These are phyloP conservation scores for Gymnodraco acuticeps DNA, from an alignment of 2,797 vertebrate genomes.

Conservation along the genomic window DNA sequence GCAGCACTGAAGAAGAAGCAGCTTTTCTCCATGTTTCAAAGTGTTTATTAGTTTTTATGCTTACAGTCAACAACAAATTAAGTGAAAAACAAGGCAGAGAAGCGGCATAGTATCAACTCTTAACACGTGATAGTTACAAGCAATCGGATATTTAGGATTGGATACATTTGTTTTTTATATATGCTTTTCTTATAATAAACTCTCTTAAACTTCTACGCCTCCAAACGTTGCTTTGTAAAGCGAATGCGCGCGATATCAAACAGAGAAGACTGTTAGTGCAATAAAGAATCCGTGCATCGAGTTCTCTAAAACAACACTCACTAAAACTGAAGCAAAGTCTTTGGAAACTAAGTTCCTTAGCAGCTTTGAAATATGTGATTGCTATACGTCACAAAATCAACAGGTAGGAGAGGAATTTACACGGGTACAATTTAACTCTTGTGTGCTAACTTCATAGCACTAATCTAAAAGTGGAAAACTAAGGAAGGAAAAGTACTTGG, in stretches of 20 bases:
- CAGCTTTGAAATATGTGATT: slow-evolving; percentile 72
- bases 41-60: slow-evolving; percentile 22
- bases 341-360: slow-evolving; percentile 66
- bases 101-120: slow-evolving; percentile 65
- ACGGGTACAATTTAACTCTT: slow-evolving; percentile 28
- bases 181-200: slow-evolving; percentile 68
- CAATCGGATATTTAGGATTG: slow-evolving; percentile 61
- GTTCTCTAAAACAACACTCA: slow-evolving; percentile 56
- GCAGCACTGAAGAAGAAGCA: not conserved
- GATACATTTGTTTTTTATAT: slow-evolving; percentile 49
- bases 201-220: slow-evolving; percentile 36
- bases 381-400: slow-evolving; percentile 54
- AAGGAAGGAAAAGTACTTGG: slow-evolving; percentile 66
- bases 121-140: slow-evolving; percentile 56
- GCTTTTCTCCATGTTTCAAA: not conserved
- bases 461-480: slow-evolving; percentile 57
- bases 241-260: slow-evolving; percentile 55
- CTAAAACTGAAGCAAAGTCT: slow-evolving; percentile 65
- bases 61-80: slow-evolving; percentile 22
- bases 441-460: slow-evolving; percentile 31
- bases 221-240: slow-evolving; percentile 48
- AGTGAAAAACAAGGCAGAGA: slow-evolving; percentile 43
- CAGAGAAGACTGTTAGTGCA: slow-evolving; percentile 58
- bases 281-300: slow-evolving; percentile 61
- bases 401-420: slow-evolving; percentile 26